Base-by-base conservation (phyloP, 1,140 invertebrate species). In the Dreissena polymorpha region DNA sequence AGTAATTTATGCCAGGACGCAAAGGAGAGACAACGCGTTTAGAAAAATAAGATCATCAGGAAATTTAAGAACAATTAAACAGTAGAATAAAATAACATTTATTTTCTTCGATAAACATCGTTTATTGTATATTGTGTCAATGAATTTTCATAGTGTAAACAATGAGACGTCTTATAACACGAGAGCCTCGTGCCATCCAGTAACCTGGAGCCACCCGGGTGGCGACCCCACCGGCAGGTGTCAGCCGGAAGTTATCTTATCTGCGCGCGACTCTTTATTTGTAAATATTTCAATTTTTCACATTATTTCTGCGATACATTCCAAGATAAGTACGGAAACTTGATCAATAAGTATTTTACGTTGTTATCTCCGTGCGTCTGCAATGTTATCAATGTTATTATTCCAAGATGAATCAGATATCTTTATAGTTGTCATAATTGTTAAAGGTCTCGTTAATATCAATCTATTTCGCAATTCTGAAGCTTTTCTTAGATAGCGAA, bases 271-370 rank as follows among this genome's bases (percentile, higher is more conserved):
- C 63, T 29, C 27, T 67, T 68, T 27, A 51, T 51, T 77, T 77
- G 75, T 77, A 77, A 77, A 81, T 72, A 81, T 65, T 64, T 71
- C 68, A 71, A 53, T 55, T 39, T 77, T 27, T 53, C 39, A 39
- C 39, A 39, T 39, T 39, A 39, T 39, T 39, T 3, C 21, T 27
- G 8, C 49, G 78, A 81, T 72, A 72, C 69, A 72, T 72, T 71
- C 55, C 49, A 21, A 81, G 78, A 81, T 81, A 73, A 81, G 12
- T 65, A 39, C 39, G 53, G 68, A 53, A 81, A 81, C 70, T 72
- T 50, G 65, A 73, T 81, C 78, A 71, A 72, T 81, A 81, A 73
- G 49, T 39, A 60, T 60, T n/a, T 60, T 39, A 39, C 39, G 39
- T 39, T 39, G 39, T 21, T 71, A 79, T 79, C 77, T 70, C 63